A percentile compares a stretch with the other conserved stretches of the same genome.
Conservation (phyloP, 2,113 vertebrate species). For the Grammomys surdaster region DNA sequence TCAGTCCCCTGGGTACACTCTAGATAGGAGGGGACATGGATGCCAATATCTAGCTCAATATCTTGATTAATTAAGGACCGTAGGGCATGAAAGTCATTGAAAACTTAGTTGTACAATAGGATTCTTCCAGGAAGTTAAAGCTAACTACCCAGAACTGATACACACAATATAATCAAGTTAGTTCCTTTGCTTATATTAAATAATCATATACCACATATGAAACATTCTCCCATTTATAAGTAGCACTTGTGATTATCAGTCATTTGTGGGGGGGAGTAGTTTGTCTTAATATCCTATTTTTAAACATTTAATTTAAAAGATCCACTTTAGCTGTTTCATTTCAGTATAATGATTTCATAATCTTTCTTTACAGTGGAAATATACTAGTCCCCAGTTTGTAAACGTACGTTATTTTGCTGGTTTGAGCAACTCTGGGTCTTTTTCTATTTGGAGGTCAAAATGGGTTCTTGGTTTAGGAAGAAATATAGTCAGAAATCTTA, state of each 20-base stretch:
- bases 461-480: slow-evolving; percentile 40
- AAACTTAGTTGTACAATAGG: background rate
- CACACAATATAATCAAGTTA: slow-evolving; percentile 9
- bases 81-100: background rate
- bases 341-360: background rate
- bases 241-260: slow-evolving; percentile 13
- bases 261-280: background rate
- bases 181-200: background rate
- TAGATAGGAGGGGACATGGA: background rate
- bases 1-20: background rate
- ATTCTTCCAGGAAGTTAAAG: background rate
- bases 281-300: slow-evolving; percentile 6
- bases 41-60: background rate
- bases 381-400: background rate
- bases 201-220: background rate
- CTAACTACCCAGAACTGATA: background rate
- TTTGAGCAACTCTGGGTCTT: slow-evolving; percentile 18
- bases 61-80: background rate
- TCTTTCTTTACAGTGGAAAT: slow-evolving; percentile 13
- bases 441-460: slow-evolving; percentile 18
- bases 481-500: slow-evolving; percentile 24
- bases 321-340: background rate
- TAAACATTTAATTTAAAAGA: slow-evolving; percentile 42
- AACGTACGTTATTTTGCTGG: slow-evolving; percentile 27
- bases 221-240: slow-evolving; percentile 35